These are phyloP conservation scores for Cetoscarus ocellatus DNA, from an alignment of 2,797 vertebrate genomes.

Conservation along the genomic window DNA sequence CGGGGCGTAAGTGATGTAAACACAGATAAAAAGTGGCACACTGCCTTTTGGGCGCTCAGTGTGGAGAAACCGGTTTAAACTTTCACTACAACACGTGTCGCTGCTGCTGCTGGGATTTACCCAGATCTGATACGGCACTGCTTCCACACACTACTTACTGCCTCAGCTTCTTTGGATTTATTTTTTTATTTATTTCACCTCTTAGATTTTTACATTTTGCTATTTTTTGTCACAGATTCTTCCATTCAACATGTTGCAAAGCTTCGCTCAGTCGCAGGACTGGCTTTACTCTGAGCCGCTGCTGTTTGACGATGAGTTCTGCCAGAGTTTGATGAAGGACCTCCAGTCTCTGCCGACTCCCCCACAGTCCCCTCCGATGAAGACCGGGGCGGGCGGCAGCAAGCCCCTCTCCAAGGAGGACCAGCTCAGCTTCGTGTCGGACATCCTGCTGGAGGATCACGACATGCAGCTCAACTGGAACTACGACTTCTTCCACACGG, in stretches of 20 bases:
- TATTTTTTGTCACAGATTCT: constrained; percentile 42
- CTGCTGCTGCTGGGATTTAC: constrained; percentile 24
- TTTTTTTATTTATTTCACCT: too few relatives aligned
- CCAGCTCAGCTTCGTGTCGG: constrained; percentile 85
- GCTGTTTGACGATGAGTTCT: constrained; percentile 86
- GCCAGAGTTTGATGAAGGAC: constrained; percentile 83
- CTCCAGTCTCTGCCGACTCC: constrained; percentile 83
- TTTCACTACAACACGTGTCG: constrained; percentile 56
- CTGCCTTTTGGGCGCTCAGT: constrained; percentile 36
- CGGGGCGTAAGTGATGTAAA: constrained; percentile 76
- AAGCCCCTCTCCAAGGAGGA: constrained; percentile 84
- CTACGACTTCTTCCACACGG: constrained; percentile 67
- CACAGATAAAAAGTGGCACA: constrained; percentile 65
- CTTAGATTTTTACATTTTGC: not conserved
- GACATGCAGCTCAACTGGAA: constrained; percentile 83
- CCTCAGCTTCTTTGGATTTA: constrained; percentile 4
- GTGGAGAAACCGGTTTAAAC: constrained; percentile 35
- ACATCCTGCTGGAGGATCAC: constrained; percentile 84
- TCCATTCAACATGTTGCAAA: constrained; percentile 78
- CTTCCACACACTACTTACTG: constrained; percentile 30
- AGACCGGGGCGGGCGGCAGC: constrained; percentile 45
- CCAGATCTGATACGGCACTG: not conserved
- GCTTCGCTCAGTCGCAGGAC: constrained; percentile 81
- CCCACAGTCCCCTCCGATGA: constrained; percentile 82
- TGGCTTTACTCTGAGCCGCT: constrained; percentile 84